These are phyloP conservation scores for Gymnorhina tibicen DNA, from an alignment of 2,113 vertebrate species.

Conservation along the genomic window DNA sequence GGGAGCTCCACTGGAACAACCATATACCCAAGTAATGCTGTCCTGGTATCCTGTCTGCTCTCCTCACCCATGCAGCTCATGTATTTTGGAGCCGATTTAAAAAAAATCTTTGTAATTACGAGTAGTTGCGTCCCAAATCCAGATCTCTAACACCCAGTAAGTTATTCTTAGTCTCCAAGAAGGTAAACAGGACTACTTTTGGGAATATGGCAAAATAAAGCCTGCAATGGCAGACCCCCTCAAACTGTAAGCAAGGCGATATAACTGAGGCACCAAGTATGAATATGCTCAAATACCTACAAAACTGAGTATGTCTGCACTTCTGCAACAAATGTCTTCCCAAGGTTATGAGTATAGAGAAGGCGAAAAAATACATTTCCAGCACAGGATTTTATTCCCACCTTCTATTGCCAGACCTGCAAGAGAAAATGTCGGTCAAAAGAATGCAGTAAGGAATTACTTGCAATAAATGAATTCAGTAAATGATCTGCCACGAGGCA, in stretches of 20 bases:
- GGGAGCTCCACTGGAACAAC: neutral
- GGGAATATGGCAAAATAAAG: neutral
- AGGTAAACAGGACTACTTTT: neutral
- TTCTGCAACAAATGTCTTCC: neutral
- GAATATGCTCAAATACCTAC: neutral
- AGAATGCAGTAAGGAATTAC: neutral
- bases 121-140: neutral
- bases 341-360: neutral
- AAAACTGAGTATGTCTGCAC: neutral
- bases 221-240: neutral
- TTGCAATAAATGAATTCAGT: neutral
- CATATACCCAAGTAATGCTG: neutral
- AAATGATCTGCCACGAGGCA: neutral
- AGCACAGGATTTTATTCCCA: neutral
- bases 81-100: neutral
- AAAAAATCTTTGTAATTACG: neutral
- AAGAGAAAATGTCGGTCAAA: neutral
- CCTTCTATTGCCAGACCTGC: neutral
- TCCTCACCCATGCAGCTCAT: neutral
- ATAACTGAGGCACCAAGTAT: neutral
- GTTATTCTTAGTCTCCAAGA: neutral
- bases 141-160: neutral
- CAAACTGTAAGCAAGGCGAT: neutral
- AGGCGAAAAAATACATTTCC: neutral
- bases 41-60: neutral